Base-by-base conservation (phyloP, 64 coral and sea anemone species). In the Cladopsammia gracilis region DNA sequence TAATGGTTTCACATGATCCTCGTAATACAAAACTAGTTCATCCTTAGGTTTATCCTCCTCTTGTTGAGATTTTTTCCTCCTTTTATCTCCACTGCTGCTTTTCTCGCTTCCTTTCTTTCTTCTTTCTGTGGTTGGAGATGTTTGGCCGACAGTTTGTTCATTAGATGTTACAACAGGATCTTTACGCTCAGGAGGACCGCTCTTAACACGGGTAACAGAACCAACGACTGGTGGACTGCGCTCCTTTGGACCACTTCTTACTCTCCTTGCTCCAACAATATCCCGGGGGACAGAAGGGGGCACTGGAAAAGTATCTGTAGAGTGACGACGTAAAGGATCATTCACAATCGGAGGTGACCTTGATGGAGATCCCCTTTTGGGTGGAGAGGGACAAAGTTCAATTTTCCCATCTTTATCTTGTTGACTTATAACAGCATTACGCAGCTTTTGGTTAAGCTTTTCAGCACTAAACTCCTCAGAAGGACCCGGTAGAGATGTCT, bases 161-260 rank as follows among this genome's bases (percentile, higher is more conserved):
- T 23, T 78, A 23, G 25, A 44, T 23, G 61, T 64, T 61, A 23
- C 15, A 65, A 43, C 19, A n/a, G 74, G 18, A 49, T 79, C 59
- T 3, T 16, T 44, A 7, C 79, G 45, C 26, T 95, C 89, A 4
- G 48, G 44, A 16, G 82, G 75, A 3, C 89, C 88, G 61, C 82
- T 90, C 25, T 70, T 91, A 14, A 90, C 82, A 43, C 73, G 69
- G n/a, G 59, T 57, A 34, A 88, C 50, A 10, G 93, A 82, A 77
- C 53, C 64, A 13, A 84, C 78, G 0, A 64, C 25, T 26, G 96
- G 96, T 20, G 76, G 25, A 62, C 83, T 94, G 8, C 96, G 86
- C 62, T 98, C 96, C 77, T 98, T 98, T 3, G 96, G 96, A 8
- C 96, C 96, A 88, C 96, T 98, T 75, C 96, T 88, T 48, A 98